Base-by-base conservation (phyloP, 2,888 invertebrate species). In the Hanleya hanleyi region DNA sequence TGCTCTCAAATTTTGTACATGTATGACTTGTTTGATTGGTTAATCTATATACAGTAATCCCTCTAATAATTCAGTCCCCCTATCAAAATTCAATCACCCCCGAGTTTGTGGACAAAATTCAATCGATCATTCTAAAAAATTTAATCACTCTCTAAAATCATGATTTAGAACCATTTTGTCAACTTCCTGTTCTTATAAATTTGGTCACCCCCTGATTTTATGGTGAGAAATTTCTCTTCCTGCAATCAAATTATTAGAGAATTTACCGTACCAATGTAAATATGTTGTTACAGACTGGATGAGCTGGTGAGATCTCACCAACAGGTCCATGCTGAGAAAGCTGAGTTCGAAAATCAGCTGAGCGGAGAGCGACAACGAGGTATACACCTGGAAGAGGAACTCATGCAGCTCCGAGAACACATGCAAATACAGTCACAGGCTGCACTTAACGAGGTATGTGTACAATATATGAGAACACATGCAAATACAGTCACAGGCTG, bases 371-470 rank as follows among this genome's bases (percentile, higher is more conserved):
- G 75, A 15, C 75, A 77, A 35, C 76, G 80, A 61, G 77, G 81
- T 22, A 70, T 71, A n/a, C 80, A 83, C 73, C 73, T 83, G 47
- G 85, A 86, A 77, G 81, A 78, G 38, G 77, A 79, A 0, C 73
- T 86, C 6, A 78, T 65, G 64, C 76, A 22, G 4, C 32, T 57
- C 22, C 22, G 57, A 26, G 57, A 57, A 57, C 57, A 57, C 29
- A 32, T 57, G 22, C 57, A 77, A 67, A 57, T 80, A 61, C 77
- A 78, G 76, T 73, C 77, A 70, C 62, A 80, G 71, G 51, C 73
- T 29, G 35, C 29, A 9, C n/a, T 35, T n/a, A n/a, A 33, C 15
- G 51, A 70, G 26, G 70, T 66, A 49, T 33, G 65, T 12, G n/a
- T n/a, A n/a, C n/a, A n/a, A n/a, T n/a, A n/a, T n/a, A n/a, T n/a